Evolutionary conservation across 1,140 invertebrate species (phyloP).

Genomic region (Drosophila mayri): DNA sequence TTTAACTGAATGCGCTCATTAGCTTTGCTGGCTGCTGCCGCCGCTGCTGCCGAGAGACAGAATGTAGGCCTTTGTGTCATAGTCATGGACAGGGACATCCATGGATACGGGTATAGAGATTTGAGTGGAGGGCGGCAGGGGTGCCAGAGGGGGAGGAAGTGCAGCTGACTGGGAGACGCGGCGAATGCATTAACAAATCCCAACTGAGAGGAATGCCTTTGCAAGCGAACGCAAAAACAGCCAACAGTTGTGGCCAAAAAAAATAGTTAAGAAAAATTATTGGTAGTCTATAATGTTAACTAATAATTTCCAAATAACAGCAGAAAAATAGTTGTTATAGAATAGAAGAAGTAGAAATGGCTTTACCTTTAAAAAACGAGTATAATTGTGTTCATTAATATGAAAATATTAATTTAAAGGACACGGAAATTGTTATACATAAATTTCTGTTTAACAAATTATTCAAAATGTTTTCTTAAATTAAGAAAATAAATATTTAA

Average conservation of each 20-base stretch:
- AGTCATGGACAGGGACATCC: slow-evolving; percentile 52
- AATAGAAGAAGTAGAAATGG: background rate
- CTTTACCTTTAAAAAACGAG: too few species aligned
- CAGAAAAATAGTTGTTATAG: background rate
- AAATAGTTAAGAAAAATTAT: background rate
- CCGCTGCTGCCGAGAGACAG: slow-evolving; percentile 34
- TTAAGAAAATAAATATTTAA: too few species aligned
- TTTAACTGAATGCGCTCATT: slow-evolving; percentile 80
- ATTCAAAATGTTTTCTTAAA: too few species aligned
- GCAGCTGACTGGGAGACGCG: background rate
- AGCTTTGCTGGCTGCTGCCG: slow-evolving; percentile 42
- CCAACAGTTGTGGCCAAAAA: slow-evolving; percentile 2
- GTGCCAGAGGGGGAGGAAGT: background rate
- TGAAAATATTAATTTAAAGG: too few species aligned
- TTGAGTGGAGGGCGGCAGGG: background rate
- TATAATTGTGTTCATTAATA: background rate
- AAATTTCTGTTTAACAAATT: too few species aligned
- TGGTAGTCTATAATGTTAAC: background rate
- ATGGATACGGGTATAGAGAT: background rate
- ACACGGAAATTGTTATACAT: too few species aligned
- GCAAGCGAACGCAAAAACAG: slow-evolving; percentile 14
- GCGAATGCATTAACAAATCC: slow-evolving; percentile 44
- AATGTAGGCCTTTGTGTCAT: slow-evolving; percentile 79
- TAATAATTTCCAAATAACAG: background rate
- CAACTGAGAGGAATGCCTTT: slow-evolving; percentile 41